Percentiles rank a stretch among this genome's conserved stretches.
Evolutionary conservation across 2,113 vertebrate genomes (phyloP).

Genomic region (Clarias gariepinus): DNA sequence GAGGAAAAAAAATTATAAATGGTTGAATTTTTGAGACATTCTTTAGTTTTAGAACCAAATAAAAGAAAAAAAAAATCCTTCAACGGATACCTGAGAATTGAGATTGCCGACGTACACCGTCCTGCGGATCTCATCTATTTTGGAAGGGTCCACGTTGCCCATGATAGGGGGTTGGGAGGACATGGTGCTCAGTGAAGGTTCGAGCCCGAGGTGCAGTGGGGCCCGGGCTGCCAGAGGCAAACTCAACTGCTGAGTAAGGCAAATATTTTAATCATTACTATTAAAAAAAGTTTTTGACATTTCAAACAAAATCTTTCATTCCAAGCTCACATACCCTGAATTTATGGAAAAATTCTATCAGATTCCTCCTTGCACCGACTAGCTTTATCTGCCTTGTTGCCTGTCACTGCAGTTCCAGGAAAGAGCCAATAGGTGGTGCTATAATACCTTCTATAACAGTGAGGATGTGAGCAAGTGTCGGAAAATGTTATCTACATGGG

Average conservation of each 20-base stretch:
- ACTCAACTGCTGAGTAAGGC: constrained; percentile 63
- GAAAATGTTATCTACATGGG: too few species aligned
- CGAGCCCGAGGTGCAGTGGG: constrained; percentile 71
- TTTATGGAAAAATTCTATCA: neutral
- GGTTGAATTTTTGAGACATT: neutral
- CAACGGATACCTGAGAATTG: constrained; percentile 88
- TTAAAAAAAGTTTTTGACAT: neutral
- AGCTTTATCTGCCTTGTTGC: too few species aligned
- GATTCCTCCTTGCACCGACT: too few species aligned
- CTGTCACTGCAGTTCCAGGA: too few species aligned
- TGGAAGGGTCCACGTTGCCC: constrained; percentile 94
- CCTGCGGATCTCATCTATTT: constrained; percentile 93
- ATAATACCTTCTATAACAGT: too few species aligned
- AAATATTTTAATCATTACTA: neutral
- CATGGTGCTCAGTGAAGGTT: constrained; percentile 75
- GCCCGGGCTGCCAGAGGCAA: constrained; percentile 84
- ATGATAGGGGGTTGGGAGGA: constrained; percentile 86
- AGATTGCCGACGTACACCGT: constrained; percentile 96
- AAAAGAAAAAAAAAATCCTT: neutral
- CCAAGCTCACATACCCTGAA: neutral
- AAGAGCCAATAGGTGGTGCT: too few species aligned
- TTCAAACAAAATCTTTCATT: neutral
- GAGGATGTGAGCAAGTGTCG: too few species aligned
- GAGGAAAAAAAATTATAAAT: neutral
- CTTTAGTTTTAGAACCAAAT: neutral